These are phyloP conservation scores for Hypanus sabinus DNA, from an alignment of 2,113 vertebrate genomes.

Conservation along the genomic window DNA sequence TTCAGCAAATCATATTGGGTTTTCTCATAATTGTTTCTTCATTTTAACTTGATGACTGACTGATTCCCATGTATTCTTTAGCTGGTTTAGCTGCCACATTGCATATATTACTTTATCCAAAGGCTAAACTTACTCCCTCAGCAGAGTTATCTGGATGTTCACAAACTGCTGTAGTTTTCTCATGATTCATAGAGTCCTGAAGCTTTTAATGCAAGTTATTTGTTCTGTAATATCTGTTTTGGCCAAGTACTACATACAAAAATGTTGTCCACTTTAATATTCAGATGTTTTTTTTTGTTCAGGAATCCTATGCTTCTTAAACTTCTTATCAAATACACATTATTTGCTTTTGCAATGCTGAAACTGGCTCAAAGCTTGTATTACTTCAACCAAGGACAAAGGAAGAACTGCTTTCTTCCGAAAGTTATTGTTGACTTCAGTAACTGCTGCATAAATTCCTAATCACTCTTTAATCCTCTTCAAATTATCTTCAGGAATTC, in stretches of 20 bases:
- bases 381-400: background rate
- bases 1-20: background rate
- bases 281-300: background rate
- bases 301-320: background rate
- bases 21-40: background rate
- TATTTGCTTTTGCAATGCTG: background rate
- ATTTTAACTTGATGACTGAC: background rate
- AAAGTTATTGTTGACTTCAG: background rate
- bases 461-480: background rate
- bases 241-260: background rate
- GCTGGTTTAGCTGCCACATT: background rate
- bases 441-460: background rate
- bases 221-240: background rate
- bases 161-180: background rate
- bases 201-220: background rate
- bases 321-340: background rate
- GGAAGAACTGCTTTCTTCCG: background rate
- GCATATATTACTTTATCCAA: background rate
- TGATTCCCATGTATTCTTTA: background rate
- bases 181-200: background rate
- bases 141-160: background rate
- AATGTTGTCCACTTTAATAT: background rate
- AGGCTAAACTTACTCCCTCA: background rate
- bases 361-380: background rate
- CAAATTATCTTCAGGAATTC: background rate